phyloP scores from a whole-genome alignment of 2,797 vertebrate genomes.

The Poecile montanus region DNA sequence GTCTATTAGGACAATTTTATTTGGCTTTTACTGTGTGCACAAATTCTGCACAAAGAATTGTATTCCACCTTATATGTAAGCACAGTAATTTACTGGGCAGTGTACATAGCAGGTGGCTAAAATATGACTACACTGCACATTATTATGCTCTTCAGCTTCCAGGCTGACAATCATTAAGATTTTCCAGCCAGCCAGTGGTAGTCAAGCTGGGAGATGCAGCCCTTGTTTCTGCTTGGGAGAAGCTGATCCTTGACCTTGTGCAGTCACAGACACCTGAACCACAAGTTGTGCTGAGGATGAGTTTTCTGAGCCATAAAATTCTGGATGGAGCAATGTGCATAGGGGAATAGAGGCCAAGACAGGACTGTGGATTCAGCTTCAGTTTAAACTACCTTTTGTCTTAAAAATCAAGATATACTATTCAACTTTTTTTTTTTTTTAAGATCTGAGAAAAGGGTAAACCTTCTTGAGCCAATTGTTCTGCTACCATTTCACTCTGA shows the following conservation, averaged over 20 bases:
- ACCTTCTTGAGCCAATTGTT: neutral
- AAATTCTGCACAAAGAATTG: neutral
- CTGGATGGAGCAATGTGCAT: rapidly evolving
- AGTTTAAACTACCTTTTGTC: neutral
- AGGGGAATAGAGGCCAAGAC: neutral
- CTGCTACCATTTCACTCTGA: neutral
- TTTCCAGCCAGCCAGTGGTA: neutral
- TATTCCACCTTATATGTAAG: neutral
- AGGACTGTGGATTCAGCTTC: neutral
- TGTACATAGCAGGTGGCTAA: neutral
- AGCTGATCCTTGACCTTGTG: neutral
- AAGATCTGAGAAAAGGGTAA: neutral
- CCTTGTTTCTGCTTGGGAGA: neutral
- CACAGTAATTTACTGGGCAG: neutral
- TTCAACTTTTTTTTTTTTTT: neutral
- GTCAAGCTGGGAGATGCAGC: neutral
- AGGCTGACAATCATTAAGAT: neutral
- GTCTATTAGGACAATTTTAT: neutral
- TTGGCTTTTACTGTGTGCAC: neutral
- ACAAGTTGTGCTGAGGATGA: neutral
- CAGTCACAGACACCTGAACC: neutral
- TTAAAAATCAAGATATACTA: neutral
- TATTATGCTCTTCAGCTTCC: neutral
- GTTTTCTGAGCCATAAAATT: neutral
- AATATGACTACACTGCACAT: neutral